Conservation (phyloP, 2,113 vertebrate species). For the Calyptommatus sinebrachiatus region DNA sequence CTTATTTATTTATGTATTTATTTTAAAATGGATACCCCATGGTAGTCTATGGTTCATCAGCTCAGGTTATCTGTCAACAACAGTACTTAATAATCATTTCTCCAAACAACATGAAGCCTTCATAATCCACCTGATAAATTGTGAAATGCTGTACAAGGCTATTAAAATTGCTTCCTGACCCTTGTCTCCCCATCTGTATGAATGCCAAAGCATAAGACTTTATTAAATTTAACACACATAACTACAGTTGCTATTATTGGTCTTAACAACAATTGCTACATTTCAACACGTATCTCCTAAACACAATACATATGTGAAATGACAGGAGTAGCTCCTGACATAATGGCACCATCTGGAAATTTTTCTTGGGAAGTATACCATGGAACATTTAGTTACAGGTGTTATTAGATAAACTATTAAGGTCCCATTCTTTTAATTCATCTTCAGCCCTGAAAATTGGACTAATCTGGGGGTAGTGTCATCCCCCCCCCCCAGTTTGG, state of each 20-base stretch:
- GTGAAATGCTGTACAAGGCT: background rate
- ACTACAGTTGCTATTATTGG: constrained; percentile 51
- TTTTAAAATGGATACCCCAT: background rate
- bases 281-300: too few species aligned
- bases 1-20: background rate
- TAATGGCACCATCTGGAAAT: background rate
- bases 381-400: too few species aligned
- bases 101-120: background rate
- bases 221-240: constrained; percentile 52
- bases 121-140: constrained; percentile 21
- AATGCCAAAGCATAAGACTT: constrained; percentile 27
- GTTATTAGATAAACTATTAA: background rate
- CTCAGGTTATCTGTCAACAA: background rate
- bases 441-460: too few species aligned
- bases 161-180: constrained; percentile 31
- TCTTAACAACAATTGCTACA: constrained; percentile 53
- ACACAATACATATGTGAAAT: constrained; percentile 23
- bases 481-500: too few species aligned
- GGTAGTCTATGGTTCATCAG: background rate
- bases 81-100: background rate
- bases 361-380: background rate
- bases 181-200: constrained; percentile 35
- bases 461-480: too few species aligned
- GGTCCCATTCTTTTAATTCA: background rate
- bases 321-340: constrained; percentile 12